Evolutionary conservation across 92 coral and sea anemone species (phyloP), one percentile per base, ranked within the genome.

Genomic region (Parazoanthus swiftii): DNA sequence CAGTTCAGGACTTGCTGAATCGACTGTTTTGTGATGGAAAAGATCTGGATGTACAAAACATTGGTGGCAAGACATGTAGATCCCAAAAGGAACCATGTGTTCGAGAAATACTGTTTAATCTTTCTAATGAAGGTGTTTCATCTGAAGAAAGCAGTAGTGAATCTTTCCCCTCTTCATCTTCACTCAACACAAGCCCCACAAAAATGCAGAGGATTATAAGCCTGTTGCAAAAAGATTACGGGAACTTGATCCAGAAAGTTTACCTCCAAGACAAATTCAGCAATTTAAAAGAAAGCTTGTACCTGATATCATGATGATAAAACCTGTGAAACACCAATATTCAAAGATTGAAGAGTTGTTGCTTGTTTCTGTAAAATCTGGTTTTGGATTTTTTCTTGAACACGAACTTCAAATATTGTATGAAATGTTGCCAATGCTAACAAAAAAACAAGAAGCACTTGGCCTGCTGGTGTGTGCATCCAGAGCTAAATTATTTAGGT

Each of bases 401-500:
- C 36, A 29, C 0, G 33, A 29, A 29, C 33, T 29, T 29, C 33
- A 29, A 29, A 29, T 29, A 29, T 29, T 29, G 33, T 29, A 29
- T 29, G 33, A 29, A 29, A 76, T 76, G 80, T 3, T 76, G 86
- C 86, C 86, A 42, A 82, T 82, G 86, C 51, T 82, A 16, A 82
- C 86, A 29, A 36, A 82, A 82, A 82, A 65, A 29, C 14, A 37
- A 6, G 35, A 71, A 18, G 86, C 86, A 14, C 36, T 82, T 8
- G 86, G 86, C 76, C 76, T 82, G 76, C 36, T 82, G 86, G 6
- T 82, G 26, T 82, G 86, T 82, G 76, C 86, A 4, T 18, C 29
- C 86, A 36, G 36, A 82, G 86, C 86, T 46, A 2, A 21, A 3
- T 39, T 76, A 76, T 76, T 18, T 76, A 3, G 56, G n/a, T 76